Evolutionary conservation across 2,797 vertebrate species (phyloP), one percentile per base, ranked within the genome.

Genomic region (Antrozous pallidus): DNA sequence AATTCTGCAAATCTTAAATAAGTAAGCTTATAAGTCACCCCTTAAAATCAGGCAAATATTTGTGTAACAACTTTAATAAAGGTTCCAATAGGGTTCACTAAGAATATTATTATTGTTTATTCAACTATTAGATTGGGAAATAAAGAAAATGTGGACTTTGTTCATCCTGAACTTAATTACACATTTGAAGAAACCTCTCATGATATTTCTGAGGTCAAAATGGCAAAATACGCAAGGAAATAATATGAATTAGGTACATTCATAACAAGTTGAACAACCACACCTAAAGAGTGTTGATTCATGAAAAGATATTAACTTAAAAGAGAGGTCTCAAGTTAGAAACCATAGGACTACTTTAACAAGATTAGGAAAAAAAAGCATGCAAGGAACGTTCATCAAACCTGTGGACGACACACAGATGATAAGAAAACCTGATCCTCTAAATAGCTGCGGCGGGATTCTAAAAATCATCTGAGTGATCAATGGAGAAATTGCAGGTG

Each of bases 201-300:
- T 8, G 77, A 92, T 82, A 82, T 85, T 88, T 61, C 82, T 90
- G 28, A 88, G 45, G 61, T 94, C 67, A 85, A 93, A 88, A 86
- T 42, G 63, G 51, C 79, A 5, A 94, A 95, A 75, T 69, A 86
- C 31, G 24, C 38, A 95, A 95, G 85, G 47, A 92, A 95, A 95
- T 82, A 86, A 86, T 40, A 92, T 33, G 51, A 40, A 38, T 87
- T 54, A 91, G 49, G 33, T 67, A 77, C 12, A 65, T 82, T 87
- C 54, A 26, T 47, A 95, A 90, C 54, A 90, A 36, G 79, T 80
- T 92, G 67, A 91, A 84, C 75, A 92, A 93, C 71, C 90, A 93
- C 31, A 49, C 54, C 81, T 77, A 73, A 92, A 94, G 22, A 45
- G n/a, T 42, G 36, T 17, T 90, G 63, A 90, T 85, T 58, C 84